Base-by-base conservation (phyloP, 2,888 invertebrate genomes). In the Odontocerum albicorne region DNA sequence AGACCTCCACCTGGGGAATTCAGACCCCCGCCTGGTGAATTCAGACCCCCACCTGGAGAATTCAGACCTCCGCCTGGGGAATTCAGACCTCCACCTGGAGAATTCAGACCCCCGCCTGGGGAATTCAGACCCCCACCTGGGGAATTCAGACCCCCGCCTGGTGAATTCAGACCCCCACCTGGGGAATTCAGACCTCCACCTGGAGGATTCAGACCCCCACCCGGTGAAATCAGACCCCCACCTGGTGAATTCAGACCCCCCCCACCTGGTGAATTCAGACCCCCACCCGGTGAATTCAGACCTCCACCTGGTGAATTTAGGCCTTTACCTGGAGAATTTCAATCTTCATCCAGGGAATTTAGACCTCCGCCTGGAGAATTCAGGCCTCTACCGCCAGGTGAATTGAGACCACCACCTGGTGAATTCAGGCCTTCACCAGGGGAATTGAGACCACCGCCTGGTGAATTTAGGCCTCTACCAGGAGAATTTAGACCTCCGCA, bases 401-500 rank as follows among this genome's bases (percentile, higher is more conserved):
- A 31, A 6, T 27, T 31, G 8, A 13, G 31, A 8, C 10, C 10
- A 8, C 44, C 10, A 8, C 8, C n/a, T n/a, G 10, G 10, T 4
- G 47, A 36, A 12, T 36, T 47, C 19, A 38, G 39, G 31, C 13
- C 15, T 6, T 20, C 12, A 6, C 12, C 39, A n/a, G 39, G 40
- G 10, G 15, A 13, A 8, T 10, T 12, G 7, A 6, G 10, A 12
- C 38, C 27, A 10, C 31, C 10, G 3, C 42, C 42, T 3, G 16
- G 31, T n/a, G n/a, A n/a, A n/a, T n/a, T n/a, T n/a, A n/a, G n/a
- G n/a, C n/a, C n/a, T 16, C 44, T 21, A 12, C 38, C 13, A 6
- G 36, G 38, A 16, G 36, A 44, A 6, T 44, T 43, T 12, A 15
- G 49, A 19, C 31, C 31, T n/a, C 32, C 20, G 12, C 47, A 39